phyloP scores from a whole-genome alignment of 1,140 invertebrate species.

The Ditylenchus dipsaci region DNA sequence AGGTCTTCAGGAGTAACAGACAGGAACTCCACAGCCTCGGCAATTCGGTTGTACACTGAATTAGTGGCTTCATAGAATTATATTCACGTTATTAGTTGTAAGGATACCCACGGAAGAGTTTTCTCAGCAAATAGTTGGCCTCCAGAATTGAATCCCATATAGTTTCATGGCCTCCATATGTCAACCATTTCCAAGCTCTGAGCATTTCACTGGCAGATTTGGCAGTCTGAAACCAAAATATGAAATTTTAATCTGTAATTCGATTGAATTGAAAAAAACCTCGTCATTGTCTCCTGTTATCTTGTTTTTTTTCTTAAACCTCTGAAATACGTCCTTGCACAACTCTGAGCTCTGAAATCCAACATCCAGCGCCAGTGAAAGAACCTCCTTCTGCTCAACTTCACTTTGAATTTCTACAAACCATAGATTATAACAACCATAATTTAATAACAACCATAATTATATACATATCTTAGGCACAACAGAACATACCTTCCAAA shows the following conservation, averaged over 20 bases:
- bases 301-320: slow-evolving; percentile 18
- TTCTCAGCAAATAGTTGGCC: slow-evolving; percentile 37
- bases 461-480: not conserved
- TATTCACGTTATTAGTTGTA: not conserved
- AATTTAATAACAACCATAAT: not conserved
- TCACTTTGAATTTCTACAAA: slow-evolving; percentile 21
- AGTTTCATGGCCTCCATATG: slow-evolving; percentile 33
- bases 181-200: slow-evolving; percentile 39
- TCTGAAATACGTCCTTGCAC: slow-evolving; percentile 23
- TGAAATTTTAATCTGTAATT: not conserved
- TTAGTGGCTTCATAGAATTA: not conserved
- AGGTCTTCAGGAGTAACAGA: slow-evolving; percentile 28
- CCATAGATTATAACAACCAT: not conserved
- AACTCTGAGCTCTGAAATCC: slow-evolving; percentile 29
- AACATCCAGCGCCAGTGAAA: slow-evolving; percentile 14
- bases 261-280: not conserved
- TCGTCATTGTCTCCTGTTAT: slow-evolving; percentile 13
- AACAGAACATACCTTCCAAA: slow-evolving; percentile 22
- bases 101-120: slow-evolving; percentile 33
- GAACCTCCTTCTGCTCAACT: slow-evolving; percentile 24
- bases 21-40: slow-evolving; percentile 36
- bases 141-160: slow-evolving; percentile 35
- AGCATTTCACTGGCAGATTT: slow-evolving; percentile 24
- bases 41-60: slow-evolving; percentile 31
- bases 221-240: not conserved